Conservation (phyloP, 2,113 vertebrate genomes). For the Picathartes gymnocephalus region DNA sequence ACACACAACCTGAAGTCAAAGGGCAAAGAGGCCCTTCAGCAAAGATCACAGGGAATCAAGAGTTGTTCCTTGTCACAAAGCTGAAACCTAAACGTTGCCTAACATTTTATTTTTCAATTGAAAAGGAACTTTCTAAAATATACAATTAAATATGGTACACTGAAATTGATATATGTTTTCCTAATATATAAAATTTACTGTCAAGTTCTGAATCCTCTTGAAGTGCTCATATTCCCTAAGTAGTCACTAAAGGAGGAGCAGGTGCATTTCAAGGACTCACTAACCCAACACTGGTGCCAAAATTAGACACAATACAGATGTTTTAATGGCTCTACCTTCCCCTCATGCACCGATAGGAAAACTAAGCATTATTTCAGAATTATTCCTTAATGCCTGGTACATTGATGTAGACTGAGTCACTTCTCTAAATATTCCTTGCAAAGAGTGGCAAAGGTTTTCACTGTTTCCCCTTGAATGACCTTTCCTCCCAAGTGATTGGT, state of each 20-base stretch:
- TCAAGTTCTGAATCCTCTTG: background rate
- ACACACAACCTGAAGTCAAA: background rate
- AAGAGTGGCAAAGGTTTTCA: background rate
- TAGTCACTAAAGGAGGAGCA: background rate
- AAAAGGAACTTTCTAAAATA: background rate
- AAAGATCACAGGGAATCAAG: background rate
- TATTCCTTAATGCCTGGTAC: background rate
- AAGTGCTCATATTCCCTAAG: background rate
- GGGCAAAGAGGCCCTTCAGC: background rate
- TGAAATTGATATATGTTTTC: background rate
- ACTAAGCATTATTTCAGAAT: background rate
- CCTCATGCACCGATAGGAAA: background rate
- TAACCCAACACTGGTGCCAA: background rate
- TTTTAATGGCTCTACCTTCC: background rate
- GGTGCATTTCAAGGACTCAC: background rate
- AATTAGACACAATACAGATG: background rate
- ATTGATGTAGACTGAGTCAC: background rate
- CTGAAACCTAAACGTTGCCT: background rate
- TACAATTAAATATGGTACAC: background rate
- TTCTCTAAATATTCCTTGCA: background rate
- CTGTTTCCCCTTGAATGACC: background rate
- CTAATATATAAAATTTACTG: background rate
- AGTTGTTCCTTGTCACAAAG: background rate
- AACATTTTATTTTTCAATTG: background rate
- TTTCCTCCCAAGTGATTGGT: background rate